Evolutionary conservation across 23 tunicate genomes (phyloP), one percentile per base, ranked within the genome.

Genomic region (Clavelina lepadiformis): DNA sequence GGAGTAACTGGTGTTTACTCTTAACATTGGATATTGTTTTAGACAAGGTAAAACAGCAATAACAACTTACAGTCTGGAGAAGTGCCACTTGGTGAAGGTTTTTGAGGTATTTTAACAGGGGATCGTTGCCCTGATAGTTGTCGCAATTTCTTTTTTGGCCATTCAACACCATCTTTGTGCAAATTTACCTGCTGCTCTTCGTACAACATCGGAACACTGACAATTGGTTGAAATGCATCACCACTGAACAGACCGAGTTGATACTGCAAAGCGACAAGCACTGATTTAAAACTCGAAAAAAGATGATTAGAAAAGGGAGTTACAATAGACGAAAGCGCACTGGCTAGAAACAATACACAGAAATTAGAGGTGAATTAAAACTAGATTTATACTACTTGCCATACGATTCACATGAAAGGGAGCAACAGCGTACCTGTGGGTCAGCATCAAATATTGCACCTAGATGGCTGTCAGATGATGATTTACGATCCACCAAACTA

Each of bases 401-500:
- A n/a, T n/a, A n/a, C n/a, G n/a, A n/a, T n/a, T n/a, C n/a, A n/a
- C 13, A 44, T 11, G 8, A n/a, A 20, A 55, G 18, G 18, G 18
- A 13, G 18, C 34, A 3, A 58, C 20, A 69, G 41, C 47, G 36
- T 26, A 65, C 91, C 57, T 76, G 80, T 1, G 64, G 55, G 26
- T 76, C 69, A 21, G 37, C 85, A 7, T 57, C 35, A 33, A 78
- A 86, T 0, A 86, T 1, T 7, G 61, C 23, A 19, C 85, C 79
- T 37, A 77, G 38, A 23, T 86, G 77, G 26, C 78, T 64, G 11
- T 86, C 95, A 3, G 49, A 32, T 7, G 95, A 86, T 1, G 80
- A 44, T 38, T 86, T 82, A 18, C 80, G 65, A 21, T 65, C 73
- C 18, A 49, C 38, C 32, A 67, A n/a, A 24, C 24, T 20, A 18